Conservation (phyloP, 2,797 vertebrate species). For the Pristis pectinata region DNA sequence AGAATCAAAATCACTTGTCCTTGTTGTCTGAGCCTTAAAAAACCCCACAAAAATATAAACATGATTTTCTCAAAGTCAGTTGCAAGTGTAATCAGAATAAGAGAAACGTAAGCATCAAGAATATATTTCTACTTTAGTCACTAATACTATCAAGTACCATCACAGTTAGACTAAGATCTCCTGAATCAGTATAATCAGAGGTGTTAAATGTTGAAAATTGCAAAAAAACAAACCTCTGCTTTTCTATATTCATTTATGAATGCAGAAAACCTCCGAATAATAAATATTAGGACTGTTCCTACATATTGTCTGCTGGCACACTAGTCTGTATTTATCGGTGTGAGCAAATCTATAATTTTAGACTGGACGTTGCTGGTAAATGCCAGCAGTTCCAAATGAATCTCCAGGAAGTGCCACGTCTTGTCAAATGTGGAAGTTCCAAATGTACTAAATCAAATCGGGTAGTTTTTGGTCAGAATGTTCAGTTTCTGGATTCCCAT, state of each 20-base stretch:
- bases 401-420: too few species aligned
- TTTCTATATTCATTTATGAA: background rate
- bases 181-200: too few species aligned
- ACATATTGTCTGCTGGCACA: background rate
- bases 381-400: too few species aligned
- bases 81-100: background rate
- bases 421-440: too few species aligned
- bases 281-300: background rate
- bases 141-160: too few species aligned
- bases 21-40: slow-evolving; percentile 49
- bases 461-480: too few species aligned
- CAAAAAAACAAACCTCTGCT: background rate
- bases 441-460: too few species aligned
- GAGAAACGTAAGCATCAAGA: background rate
- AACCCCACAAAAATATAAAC: background rate
- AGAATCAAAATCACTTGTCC: slow-evolving; percentile 69
- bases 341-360: background rate
- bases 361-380: background rate
- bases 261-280: background rate
- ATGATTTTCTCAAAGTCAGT: background rate
- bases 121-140: background rate
- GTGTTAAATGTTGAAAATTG: background rate
- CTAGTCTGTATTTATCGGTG: background rate
- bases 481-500: too few species aligned
- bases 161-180: background rate